Percentiles rank a stretch among this genome's conserved stretches.
These are phyloP conservation scores for Drosophila kohkoa DNA, from an alignment of 1,140 invertebrate genomes.

Conservation along the genomic window DNA sequence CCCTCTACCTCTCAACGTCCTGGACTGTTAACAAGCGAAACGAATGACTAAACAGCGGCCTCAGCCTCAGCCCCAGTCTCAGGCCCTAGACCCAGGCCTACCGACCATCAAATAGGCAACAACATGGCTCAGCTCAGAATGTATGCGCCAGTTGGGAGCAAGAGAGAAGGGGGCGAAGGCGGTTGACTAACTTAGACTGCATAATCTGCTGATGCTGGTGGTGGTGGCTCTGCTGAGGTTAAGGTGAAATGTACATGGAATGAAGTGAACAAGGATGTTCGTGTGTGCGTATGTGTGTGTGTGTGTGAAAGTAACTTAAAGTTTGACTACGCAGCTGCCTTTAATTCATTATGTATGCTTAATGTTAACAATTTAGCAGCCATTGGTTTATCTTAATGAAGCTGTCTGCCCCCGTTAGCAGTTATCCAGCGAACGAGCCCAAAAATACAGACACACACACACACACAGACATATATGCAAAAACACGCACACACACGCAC, in stretches of 20 bases:
- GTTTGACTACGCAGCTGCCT: slow-evolving; percentile 53
- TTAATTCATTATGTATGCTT: slow-evolving; percentile 81
- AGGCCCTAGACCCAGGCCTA: slow-evolving; percentile 7
- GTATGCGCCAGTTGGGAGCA: slow-evolving; percentile 43
- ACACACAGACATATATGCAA: background rate
- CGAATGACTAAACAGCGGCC: slow-evolving; percentile 71
- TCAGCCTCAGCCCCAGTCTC: slow-evolving; percentile 8
- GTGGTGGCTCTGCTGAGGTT: slow-evolving; percentile 37
- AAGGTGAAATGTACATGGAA: slow-evolving; percentile 32
- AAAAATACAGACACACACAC: slow-evolving; percentile 49
- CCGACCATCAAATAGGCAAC: slow-evolving; percentile 26
- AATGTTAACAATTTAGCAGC: slow-evolving; percentile 84
- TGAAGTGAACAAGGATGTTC: background rate
- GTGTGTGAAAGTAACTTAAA: slow-evolving; percentile 59
- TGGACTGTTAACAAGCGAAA: slow-evolving; percentile 76
- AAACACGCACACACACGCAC: slow-evolving; percentile 39
- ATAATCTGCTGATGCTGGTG: slow-evolving; percentile 41
- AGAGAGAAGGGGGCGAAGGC: background rate
- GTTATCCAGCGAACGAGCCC: slow-evolving; percentile 44
- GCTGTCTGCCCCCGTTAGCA: slow-evolving; percentile 66
- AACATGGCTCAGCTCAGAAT: slow-evolving; percentile 42
- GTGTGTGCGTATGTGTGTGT: slow-evolving; percentile 11
- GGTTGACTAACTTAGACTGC: slow-evolving; percentile 34
- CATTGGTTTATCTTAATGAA: slow-evolving; percentile 84
- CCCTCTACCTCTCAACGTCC: slow-evolving; percentile 12